Evolutionary conservation across 2,113 vertebrate genomes (phyloP).

Genomic region (Larimichthys polyactis): DNA sequence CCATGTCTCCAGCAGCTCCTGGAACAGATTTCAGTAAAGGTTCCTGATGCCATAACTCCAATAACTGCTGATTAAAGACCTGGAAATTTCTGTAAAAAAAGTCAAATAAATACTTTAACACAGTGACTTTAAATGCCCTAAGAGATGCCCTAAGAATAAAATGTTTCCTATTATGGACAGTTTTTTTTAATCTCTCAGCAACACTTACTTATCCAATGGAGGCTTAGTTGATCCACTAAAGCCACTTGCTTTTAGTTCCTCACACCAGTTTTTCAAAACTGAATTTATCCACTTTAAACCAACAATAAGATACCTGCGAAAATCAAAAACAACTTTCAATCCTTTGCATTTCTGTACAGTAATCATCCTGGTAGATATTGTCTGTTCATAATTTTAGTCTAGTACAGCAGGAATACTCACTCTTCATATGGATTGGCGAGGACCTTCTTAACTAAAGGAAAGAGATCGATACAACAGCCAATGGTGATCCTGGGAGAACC

Average conservation of each 20-base stretch:
- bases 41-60: conserved; percentile 88
- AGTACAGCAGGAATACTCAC: conserved; percentile 82
- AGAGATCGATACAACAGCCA: conserved; percentile 94
- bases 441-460: conserved; percentile 90
- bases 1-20: conserved; percentile 89
- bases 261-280: conserved; percentile 92
- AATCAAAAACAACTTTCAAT: background rate
- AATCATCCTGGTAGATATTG: background rate
- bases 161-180: too few species aligned
- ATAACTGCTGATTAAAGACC: conserved; percentile 89
- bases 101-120: background rate
- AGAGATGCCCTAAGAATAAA: background rate
- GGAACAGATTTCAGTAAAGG: conserved; percentile 86
- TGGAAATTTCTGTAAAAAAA: conserved; percentile 86
- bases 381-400: background rate
- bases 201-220: conserved; percentile 66
- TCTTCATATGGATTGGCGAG: conserved; percentile 93
- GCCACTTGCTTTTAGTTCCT: conserved; percentile 86
- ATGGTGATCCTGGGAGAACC: conserved; percentile 87
- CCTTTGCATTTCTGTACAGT: background rate
- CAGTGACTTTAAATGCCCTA: background rate
- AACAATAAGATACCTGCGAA: conserved; percentile 89
- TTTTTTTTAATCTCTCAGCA: background rate
- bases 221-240: conserved; percentile 80
- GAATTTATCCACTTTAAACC: conserved; percentile 93